Conservation (phyloP, 2,797 vertebrate genomes). For the Leptoclinus maculatus region DNA sequence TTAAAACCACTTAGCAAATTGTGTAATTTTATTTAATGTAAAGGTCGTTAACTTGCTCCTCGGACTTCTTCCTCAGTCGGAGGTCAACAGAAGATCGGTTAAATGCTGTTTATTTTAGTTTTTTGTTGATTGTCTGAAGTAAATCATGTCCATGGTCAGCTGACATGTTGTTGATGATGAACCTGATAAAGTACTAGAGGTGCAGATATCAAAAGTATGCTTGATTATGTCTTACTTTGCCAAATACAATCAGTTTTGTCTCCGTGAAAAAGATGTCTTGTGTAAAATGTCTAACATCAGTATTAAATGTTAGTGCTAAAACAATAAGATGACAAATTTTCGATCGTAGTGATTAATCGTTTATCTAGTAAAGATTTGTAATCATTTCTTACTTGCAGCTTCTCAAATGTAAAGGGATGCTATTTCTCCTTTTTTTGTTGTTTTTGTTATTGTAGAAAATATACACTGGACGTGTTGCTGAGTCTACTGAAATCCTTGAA, state of each 20-base stretch:
- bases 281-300: no score
- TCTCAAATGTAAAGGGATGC: not conserved
- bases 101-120: not conserved
- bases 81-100: not conserved
- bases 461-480: no score
- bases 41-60: not conserved
- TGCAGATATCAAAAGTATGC: not conserved
- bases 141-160: not conserved
- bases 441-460: no score
- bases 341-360: not conserved
- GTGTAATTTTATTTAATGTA: not conserved
- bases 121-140: not conserved
- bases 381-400: no score
- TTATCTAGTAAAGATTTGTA: not conserved
- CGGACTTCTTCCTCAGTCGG: not conserved
- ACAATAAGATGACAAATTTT: not conserved
- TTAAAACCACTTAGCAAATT: not conserved
- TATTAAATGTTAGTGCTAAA: not conserved
- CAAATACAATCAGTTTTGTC: not conserved
- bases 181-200: no score
- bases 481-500: not conserved
- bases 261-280: no score
- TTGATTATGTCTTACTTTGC: not conserved
- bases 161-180: not conserved
- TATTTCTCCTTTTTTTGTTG: not conserved